Conservation (phyloP, 2,888 invertebrate species). For the Sussaba pulchella region DNA sequence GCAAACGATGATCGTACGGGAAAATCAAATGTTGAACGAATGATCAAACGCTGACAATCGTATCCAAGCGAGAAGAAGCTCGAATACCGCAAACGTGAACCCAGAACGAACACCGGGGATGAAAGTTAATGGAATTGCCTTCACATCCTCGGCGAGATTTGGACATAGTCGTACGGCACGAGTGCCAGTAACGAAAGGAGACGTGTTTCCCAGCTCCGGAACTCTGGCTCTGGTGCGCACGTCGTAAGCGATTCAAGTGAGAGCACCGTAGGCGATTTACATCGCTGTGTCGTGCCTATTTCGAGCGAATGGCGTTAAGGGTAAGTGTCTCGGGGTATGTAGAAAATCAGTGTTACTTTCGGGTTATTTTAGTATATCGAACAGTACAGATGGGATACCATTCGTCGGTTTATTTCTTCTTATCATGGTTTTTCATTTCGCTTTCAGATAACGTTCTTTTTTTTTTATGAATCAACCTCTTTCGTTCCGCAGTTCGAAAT, state of each 20-base stretch:
- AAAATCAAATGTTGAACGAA: no score
- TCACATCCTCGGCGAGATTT: slow-evolving; percentile 14
- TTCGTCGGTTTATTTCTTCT: not conserved
- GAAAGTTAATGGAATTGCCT: slow-evolving; percentile 25
- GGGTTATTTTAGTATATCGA: slow-evolving; percentile 61
- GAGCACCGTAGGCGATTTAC: slow-evolving; percentile 69
- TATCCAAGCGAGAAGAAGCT: no score
- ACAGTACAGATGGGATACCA: slow-evolving; percentile 17
- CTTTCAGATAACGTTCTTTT: not conserved
- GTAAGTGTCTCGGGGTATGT: slow-evolving; percentile 68
- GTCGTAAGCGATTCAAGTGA: slow-evolving; percentile 66
- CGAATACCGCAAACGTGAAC: slow-evolving; percentile 24
- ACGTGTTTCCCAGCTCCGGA: slow-evolving; percentile 17
- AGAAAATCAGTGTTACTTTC: slow-evolving; percentile 54
- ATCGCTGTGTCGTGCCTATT: slow-evolving; percentile 70
- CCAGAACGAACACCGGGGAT: slow-evolving; percentile 25
- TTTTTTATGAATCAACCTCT: no score
- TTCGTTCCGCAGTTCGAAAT: no score
- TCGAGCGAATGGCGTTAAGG: slow-evolving; percentile 66
- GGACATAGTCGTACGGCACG: slow-evolving; percentile 15
- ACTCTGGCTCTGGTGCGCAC: slow-evolving; percentile 26
- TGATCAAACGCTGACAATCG: no score
- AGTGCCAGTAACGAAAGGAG: slow-evolving; percentile 38
- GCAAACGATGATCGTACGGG: no score
- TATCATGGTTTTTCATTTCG: not conserved